Evolutionary conservation across 2,113 vertebrate genomes (phyloP).

Genomic region (Carassius gibelio): DNA sequence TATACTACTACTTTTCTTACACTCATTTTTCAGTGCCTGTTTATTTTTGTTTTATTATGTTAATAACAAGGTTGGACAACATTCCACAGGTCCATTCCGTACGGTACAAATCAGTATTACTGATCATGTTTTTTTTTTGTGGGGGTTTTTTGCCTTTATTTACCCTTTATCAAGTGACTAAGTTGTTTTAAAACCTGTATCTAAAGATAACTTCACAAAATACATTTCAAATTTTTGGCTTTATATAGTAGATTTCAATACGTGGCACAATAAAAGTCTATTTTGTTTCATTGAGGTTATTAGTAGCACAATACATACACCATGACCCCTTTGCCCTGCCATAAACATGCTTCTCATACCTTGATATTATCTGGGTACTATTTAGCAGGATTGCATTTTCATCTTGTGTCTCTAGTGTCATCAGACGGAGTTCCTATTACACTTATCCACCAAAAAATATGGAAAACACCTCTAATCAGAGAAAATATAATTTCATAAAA

Average conservation of each 20-base stretch:
- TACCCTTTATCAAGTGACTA: constrained; percentile 50
- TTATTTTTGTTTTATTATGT: constrained; percentile 58
- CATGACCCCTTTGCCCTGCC: not conserved
- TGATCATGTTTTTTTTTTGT: constrained; percentile 59
- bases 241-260: constrained; percentile 68
- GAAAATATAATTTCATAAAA: too few species aligned
- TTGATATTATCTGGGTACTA: not conserved
- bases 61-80: constrained; percentile 65
- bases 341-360: not conserved
- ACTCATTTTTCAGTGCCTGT: constrained; percentile 54
- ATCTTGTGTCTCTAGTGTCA: not conserved
- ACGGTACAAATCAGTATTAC: constrained; percentile 80
- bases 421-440: too few species aligned
- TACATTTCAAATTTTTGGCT: constrained; percentile 59
- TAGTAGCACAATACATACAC: not conserved
- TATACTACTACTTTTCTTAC: constrained; percentile 62
- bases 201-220: constrained; percentile 59
- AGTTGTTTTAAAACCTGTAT: constrained; percentile 71
- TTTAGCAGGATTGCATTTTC: not conserved
- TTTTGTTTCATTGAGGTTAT: constrained; percentile 63
- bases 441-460: too few species aligned
- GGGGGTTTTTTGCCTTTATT: constrained; percentile 60
- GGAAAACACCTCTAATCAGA: too few species aligned
- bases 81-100: constrained; percentile 59
- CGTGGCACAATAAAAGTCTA: constrained; percentile 77